Conservation (phyloP, 2,888 invertebrate species). For the Volucella inanis region DNA sequence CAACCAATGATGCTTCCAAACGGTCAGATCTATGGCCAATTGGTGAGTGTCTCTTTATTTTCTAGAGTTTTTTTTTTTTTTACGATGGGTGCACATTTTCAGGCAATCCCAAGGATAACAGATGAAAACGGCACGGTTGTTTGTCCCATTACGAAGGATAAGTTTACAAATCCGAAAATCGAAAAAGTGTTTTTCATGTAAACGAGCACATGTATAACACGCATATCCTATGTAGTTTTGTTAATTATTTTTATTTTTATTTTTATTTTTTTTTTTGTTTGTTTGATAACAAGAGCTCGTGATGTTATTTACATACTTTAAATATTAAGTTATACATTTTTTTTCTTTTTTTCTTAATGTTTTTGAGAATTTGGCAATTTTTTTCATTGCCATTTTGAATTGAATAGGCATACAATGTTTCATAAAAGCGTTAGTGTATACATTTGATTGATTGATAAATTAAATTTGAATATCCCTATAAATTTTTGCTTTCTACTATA, state of each 20-base stretch:
- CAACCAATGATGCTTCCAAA: slow-evolving; percentile 99
- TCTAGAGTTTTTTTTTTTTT: not conserved
- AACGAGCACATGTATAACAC: slow-evolving; percentile 76
- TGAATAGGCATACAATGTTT: slow-evolving; percentile 43
- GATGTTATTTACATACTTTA: slow-evolving; percentile 48
- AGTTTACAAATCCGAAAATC: slow-evolving; percentile 94
- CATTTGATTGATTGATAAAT: slow-evolving; percentile 21
- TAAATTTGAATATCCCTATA: slow-evolving; percentile 6
- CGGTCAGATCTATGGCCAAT: slow-evolving; percentile 97
- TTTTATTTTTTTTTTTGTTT: slow-evolving; percentile 32
- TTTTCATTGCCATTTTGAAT: slow-evolving; percentile 32
- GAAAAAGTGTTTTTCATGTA: slow-evolving; percentile 99
- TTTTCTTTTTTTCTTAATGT: slow-evolving; percentile 35
- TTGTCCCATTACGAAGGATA: slow-evolving; percentile 97
- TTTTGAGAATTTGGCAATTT: slow-evolving; percentile 34
- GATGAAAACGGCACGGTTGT: slow-evolving; percentile 95
- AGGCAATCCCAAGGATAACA: slow-evolving; percentile 96
- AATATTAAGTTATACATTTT: slow-evolving; percentile 42
- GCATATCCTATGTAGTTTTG: slow-evolving; percentile 19
- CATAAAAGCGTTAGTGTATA: not conserved
- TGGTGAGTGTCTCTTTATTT: slow-evolving; percentile 84
- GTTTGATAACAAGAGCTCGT: slow-evolving; percentile 33
- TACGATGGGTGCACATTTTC: slow-evolving; percentile 75
- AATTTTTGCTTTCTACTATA: slow-evolving; percentile 9
- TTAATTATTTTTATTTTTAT: not conserved